Evolutionary conservation across 2,888 invertebrate species (phyloP), one percentile per base, ranked within the genome.

Genomic region (Leucophenga maculata): DNA sequence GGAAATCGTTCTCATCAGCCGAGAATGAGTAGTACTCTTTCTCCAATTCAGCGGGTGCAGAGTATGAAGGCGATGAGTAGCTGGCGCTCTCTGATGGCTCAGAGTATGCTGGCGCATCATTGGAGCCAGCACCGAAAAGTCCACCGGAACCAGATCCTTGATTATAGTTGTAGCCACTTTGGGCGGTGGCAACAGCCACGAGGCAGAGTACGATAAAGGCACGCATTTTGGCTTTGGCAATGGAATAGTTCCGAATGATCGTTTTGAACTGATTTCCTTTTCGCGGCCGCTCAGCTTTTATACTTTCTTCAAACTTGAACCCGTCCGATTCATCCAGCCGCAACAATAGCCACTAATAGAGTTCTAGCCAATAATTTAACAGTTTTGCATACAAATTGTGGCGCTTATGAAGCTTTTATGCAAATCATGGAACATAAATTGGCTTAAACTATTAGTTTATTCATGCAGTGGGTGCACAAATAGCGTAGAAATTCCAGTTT

Each of bases 331-430:
- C 73, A 75, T 69, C 69, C 65, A 22, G 55, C 32, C 65, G 80
- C 76, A 80, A 80, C 80, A 80, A 80, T 75, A 67, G 74, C 59
- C 65, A 54, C 59, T 57, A 70, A 65, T 52, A 71, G 72, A 74
- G 81, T 72, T 77, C 77, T 65, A 77, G 73, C 69, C 71, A 78
- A 83, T 79, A 79, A 83, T 73, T 81, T 73, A 83, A 74, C 76
- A 72, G 81, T 80, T 74, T 74, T 68, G 73, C 78, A 84, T 82
- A 81, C 80, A 77, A 84, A 80, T 70, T 71, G 73, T 65, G 84
- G 83, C 83, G 81, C 72, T 84, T 84, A 83, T 84, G 75, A 77
- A 74, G 73, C 71, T 78, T 81, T 84, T 80, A 80, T 80, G 80
- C 84, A 76, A 80, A 80, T 60, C 18, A 32, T 60, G 79, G 79